Conservation (phyloP, 2,888 invertebrate genomes). For the Drosophila putrida region DNA sequence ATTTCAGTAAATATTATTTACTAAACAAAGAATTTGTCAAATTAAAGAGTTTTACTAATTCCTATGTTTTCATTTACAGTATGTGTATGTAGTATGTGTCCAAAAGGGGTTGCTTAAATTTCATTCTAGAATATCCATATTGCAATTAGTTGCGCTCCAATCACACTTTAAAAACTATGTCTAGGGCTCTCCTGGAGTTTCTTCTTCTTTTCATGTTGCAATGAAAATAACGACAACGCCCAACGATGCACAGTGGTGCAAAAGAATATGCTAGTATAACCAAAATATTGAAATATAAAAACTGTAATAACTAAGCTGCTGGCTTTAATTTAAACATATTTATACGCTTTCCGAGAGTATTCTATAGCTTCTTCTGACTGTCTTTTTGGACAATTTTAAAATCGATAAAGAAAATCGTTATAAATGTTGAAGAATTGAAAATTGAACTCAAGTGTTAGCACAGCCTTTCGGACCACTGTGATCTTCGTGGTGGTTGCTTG, state of each 20-base stretch:
- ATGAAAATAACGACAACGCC: slow-evolving; percentile 29
- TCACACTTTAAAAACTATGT: slow-evolving; percentile 12
- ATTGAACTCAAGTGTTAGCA: no score
- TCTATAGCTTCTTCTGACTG: no score
- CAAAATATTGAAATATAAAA: no score
- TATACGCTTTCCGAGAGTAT: no score
- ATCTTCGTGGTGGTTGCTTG: slow-evolving; percentile 42
- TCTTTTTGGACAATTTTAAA: no score
- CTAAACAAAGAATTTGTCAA: no score
- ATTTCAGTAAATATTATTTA: no score
- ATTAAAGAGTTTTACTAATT: not conserved
- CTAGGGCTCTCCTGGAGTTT: slow-evolving; percentile 15
- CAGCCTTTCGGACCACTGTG: not conserved
- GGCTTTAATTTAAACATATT: no score
- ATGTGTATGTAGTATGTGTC: not conserved
- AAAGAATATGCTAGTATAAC: no score
- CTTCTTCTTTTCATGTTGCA: slow-evolving; percentile 6
- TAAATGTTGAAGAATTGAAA: no score
- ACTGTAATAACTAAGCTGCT: no score
- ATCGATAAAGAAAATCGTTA: no score
- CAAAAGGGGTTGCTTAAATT: not conserved
- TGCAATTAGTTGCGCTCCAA: slow-evolving; percentile 51
- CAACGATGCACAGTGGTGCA: not conserved
- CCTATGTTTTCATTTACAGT: not conserved
- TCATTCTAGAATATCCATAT: slow-evolving; percentile 28